These are phyloP conservation scores for Monochamus alternatus DNA, from an alignment of 2,888 invertebrate species.

Conservation along the genomic window DNA sequence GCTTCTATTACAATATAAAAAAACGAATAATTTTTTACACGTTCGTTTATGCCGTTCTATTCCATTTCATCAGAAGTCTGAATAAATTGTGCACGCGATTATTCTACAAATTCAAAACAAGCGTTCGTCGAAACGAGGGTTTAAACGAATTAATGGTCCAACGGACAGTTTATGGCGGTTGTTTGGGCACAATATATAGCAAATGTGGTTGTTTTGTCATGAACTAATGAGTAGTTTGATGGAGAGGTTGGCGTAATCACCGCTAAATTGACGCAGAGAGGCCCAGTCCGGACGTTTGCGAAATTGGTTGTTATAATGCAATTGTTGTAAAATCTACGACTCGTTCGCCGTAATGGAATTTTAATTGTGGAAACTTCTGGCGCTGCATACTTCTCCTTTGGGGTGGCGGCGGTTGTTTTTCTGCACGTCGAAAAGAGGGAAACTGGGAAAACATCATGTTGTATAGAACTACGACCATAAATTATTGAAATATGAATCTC, in stretches of 20 bases:
- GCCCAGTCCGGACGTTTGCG: slow-evolving; percentile 7
- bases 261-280: slow-evolving; percentile 24
- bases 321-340: slow-evolving; percentile 14
- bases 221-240: slow-evolving; percentile 30
- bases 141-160: background rate
- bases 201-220: slow-evolving; percentile 20
- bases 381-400: no score
- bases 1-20: no score
- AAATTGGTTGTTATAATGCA: slow-evolving; percentile 24
- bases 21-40: no score
- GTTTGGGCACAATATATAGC: slow-evolving; percentile 17
- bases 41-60: no score
- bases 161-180: slow-evolving; percentile 14
- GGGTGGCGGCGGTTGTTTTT: no score
- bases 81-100: no score
- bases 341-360: background rate
- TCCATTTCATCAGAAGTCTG: no score
- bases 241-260: slow-evolving; percentile 27
- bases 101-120: background rate
- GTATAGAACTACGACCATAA: no score
- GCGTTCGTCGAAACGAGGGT: background rate
- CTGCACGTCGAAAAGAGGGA: no score
- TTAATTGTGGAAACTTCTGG: background rate
- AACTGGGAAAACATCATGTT: no score
- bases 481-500: no score